phyloP scores from a whole-genome alignment of 92 coral and sea anemone species.

The Zoanthus gigantus region DNA sequence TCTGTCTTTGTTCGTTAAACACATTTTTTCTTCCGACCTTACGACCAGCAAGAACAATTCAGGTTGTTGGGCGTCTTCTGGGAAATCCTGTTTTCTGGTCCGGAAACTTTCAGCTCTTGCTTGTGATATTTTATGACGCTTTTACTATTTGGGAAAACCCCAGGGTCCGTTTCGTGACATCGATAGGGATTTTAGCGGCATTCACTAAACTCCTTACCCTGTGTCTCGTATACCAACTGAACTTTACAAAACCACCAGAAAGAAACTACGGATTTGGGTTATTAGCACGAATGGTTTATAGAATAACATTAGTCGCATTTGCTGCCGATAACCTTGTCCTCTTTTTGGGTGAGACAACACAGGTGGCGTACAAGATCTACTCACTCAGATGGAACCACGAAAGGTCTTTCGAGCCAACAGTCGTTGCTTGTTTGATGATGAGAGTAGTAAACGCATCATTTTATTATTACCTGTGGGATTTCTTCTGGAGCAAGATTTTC shows the following conservation, averaged over 20 bases:
- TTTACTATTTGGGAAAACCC: background rate
- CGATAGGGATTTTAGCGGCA: background rate
- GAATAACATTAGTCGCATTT: conserved; percentile 9
- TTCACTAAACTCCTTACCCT: conserved; percentile 18
- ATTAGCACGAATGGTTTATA: background rate
- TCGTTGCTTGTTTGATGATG: conserved; percentile 16
- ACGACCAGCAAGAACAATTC: background rate
- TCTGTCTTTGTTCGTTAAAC: conserved; percentile 12
- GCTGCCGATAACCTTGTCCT: conserved; percentile 29
- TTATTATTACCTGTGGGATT: conserved; percentile 25
- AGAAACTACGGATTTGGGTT: background rate
- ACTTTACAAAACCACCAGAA: conserved; percentile 26
- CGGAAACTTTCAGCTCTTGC: conserved; percentile 9
- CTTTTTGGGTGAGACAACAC: conserved; percentile 31
- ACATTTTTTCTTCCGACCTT: background rate
- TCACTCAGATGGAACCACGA: background rate
- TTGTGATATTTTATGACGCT: conserved; percentile 12
- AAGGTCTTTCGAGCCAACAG: background rate
- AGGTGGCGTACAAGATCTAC: conserved; percentile 34
- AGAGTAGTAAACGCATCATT: conserved; percentile 26
- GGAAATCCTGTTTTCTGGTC: conserved; percentile 41
- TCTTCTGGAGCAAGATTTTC: conserved; percentile 37
- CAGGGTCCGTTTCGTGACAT: background rate
- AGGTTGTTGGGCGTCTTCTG: conserved; percentile 9
- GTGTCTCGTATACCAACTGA: conserved; percentile 28